Evolutionary conservation across 2,797 vertebrate species (phyloP), one percentile per base, ranked within the genome.

Genomic region (Pseudomugil gertrudae): DNA sequence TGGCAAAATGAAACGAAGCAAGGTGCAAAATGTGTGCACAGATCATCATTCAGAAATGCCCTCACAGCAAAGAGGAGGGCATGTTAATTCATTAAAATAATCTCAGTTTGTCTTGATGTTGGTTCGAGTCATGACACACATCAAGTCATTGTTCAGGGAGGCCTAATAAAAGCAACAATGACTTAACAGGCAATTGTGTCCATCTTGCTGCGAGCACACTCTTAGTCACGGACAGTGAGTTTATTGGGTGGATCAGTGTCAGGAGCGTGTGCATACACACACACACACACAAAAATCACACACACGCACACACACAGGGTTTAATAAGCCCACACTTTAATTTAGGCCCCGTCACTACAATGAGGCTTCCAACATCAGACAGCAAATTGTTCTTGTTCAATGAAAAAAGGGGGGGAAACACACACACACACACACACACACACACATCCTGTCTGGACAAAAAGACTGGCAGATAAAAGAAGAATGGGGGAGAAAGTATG

Each of bases 141-240:
- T 89, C 88, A 88, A 85, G 77, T 71, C 85, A 79, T 84, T 89
- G 87, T 89, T 89, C 87, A 72, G 81, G 78, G 79, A 90, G 83
- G 85, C 84, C 88, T 89, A 92, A 92, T 92, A 91, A 93, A 90
- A 90, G 90, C 90, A 88, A 89, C 89, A 84, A 86, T 81, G 90
- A 90, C 92, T 93, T 92, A 92, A 92, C 89, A 91, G 92, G 89
- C 91, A 92, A 92, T 93, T 92, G 91, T 92, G 91, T 93, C 90
- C 85, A 88, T 92, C 91, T 91, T 88, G 83, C 90, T 90, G 86
- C 83, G 50, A 92, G 89, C 89, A 48, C 85, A 89, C 91, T 91
- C 90, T 93, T 93, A 92, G 91, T 93, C 91, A 93, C 88, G 85
- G 90, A 92, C 90, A 92, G 90, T 92, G 87, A 94, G 89, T 92